Evolutionary conservation across 1,140 invertebrate species (phyloP), one percentile per base, ranked within the genome.

Genomic region (Diachasma alloeum): DNA sequence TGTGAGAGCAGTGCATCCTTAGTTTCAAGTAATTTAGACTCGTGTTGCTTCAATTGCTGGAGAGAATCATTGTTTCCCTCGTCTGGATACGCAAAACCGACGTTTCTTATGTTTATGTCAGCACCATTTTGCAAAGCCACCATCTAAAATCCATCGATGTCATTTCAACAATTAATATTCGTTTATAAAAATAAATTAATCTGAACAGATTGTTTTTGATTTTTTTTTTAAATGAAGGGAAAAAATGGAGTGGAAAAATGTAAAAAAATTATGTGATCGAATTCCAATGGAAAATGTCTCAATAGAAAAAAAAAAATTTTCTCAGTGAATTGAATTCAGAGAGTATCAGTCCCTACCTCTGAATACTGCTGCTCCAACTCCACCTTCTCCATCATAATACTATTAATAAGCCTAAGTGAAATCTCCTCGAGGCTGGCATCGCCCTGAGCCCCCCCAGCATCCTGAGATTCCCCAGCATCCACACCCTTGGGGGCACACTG

Each of bases 351-450:
- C 44, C 69, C 13, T n/a, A 53, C 90, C 78, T 91, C 84, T 79
- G 90, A 91, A 90, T 91, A 94, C 83, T 93, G 93, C 80, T 92
- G 90, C 80, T 93, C 93, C 42, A 94, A 83, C 83, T 94, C 92
- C 75, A 90, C 91, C 81, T 93, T 94, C 80, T 93, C 93, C 83
- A 92, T 89, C 83, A 92, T 90, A 81, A 93, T 92, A 84, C 91
- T 93, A 78, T 93, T 93, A 10, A 94, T 92, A 48, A 94, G 84
- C 86, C 93, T 93, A 48, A 94, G 85, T 15, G 94, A 94, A 82
- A 95, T 94, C 87, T 95, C 94, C 85, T 96, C 94, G 76, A 95
- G 90, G 84, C 94, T 95, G 53, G 91, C 89, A 80, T 94, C 92
- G 15, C 59, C 48, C 78, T 86, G 89, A 8, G 81, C 77, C 85